Conservation (phyloP, 1,140 invertebrate species). For the Planococcus citri region DNA sequence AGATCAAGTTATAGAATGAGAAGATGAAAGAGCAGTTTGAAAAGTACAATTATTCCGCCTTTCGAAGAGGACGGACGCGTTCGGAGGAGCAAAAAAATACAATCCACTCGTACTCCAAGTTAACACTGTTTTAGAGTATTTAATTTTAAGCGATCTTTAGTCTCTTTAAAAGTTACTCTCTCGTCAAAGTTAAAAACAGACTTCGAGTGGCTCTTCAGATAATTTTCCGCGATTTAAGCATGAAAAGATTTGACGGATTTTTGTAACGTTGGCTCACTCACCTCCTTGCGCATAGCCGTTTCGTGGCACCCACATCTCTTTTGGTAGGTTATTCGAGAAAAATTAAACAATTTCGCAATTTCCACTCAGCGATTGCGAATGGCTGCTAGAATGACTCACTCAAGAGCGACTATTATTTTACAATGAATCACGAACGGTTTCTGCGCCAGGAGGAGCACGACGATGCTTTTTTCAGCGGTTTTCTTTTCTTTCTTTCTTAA, state of each 20-base stretch:
- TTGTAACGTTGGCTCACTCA: background rate
- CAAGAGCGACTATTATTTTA: background rate
- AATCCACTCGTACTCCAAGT: background rate
- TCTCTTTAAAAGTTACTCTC: background rate
- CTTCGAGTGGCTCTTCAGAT: background rate
- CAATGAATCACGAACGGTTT: constrained; percentile 5
- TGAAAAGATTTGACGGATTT: background rate
- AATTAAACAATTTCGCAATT: background rate
- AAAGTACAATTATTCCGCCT: too few species aligned
- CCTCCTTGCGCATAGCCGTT: background rate
- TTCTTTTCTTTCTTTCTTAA: background rate
- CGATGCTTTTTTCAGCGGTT: too few species aligned
- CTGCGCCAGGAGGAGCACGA: too few species aligned
- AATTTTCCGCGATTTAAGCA: background rate
- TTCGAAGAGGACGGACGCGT: too few species aligned
- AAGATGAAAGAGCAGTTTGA: too few species aligned
- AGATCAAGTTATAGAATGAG: too few species aligned
- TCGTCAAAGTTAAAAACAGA: background rate
- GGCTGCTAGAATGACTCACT: background rate
- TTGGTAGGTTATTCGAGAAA: background rate
- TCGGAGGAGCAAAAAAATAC: too few species aligned
- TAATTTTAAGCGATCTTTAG: constrained; percentile 7
- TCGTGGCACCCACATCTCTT: too few species aligned
- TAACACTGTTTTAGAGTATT: background rate
- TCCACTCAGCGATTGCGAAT: background rate